Base-by-base conservation (phyloP, 23 tunicate genomes). In the Ascidia mentula region DNA sequence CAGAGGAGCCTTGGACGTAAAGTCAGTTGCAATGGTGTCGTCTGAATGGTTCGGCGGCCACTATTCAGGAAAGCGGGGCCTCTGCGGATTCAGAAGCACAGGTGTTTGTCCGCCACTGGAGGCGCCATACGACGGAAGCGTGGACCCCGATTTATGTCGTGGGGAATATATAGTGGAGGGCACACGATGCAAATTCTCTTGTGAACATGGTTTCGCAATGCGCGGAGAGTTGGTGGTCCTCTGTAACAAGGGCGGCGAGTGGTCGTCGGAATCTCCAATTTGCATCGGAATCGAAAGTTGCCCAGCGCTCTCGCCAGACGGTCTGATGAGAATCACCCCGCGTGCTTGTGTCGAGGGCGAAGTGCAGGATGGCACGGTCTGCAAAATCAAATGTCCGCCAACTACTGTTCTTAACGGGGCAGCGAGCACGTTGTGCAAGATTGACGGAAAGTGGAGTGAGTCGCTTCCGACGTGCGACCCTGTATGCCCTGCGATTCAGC, bases 81-180 rank as follows among this genome's bases (percentile, higher is more conserved):
- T 82, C 35, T 82, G 87, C 37, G 76, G 80, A 34, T 38, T 40
- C 5, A 72, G 87, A 17, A 40, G 32, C 28, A 74, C 72, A 9
- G 87, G 87, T 9, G 80, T 82, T 18, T 82, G 87, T 74, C 1
- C 73, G 36, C 87, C 87, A 7, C 38, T 82, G 6, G 30, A 45
- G 32, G 37, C n/a, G 31, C 24, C 74, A 26, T 74, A 74, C 71
- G 87, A 80, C 5, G 73, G 72, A 5, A 36, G 32, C 40, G 53
- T 75, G 20, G n/a, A 24, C 9, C 87, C 87, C 6, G 37, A 37
- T 35, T 15, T 53, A 17, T 82, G 87, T 37, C 28, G 20, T 9
- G 45, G 79, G 24, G 59, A 82, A 31, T 74, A 45, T 24, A 53
- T 82, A 15, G 53, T 77, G 24, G 73, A 60, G 37, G 87, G 87